Base-by-base conservation (phyloP, 2,797 vertebrate genomes). In the Poecilia gillii region DNA sequence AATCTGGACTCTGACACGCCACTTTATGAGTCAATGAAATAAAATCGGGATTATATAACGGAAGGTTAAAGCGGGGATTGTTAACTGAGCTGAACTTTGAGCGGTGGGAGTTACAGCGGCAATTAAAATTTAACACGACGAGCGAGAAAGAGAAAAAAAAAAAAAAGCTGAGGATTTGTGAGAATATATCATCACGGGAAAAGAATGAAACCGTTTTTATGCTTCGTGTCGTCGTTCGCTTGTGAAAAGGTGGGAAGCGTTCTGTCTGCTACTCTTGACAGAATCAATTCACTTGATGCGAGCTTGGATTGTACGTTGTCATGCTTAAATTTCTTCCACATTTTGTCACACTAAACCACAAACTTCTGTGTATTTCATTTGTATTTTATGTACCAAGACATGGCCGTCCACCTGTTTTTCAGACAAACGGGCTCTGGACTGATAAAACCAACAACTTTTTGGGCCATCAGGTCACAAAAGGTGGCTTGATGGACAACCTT, bases 1-100 rank as follows among this genome's bases (percentile, higher is more conserved):
- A 81, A 84, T 81, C 47, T 85, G 83, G 72, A 87, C 84, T 83
- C 72, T 82, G 74, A 75, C 73, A 84, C 77, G n/a, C 82, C 73
- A 73, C 39, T 7, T 53, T 20, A 45, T 12, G 74, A 85, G 46
- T 84, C 74, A 64, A 66, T 71, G 66, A 33, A 78, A 51, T 73
- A 53, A 70, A 80, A 80, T 47, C 25, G 66, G n/a, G 75, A 57
- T 73, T 76, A 51, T 53, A 47, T 31, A 72, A 76, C 57, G 20
- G 8, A 72, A 39, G 70, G 49, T 78, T 75, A 43, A 3, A 51
- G 68, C 31, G 45, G 47, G 75, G 51, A 86, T 75, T 73, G 73
- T 80, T 79, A 72, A 81, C 72, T 18, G 41, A 55, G 46, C 13
- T 84, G 80, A 85, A 84, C 85, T 72, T 85, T 74, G 39, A 73